Base-by-base conservation (phyloP, 2,888 invertebrate species). In the Perithous albicinctus region DNA sequence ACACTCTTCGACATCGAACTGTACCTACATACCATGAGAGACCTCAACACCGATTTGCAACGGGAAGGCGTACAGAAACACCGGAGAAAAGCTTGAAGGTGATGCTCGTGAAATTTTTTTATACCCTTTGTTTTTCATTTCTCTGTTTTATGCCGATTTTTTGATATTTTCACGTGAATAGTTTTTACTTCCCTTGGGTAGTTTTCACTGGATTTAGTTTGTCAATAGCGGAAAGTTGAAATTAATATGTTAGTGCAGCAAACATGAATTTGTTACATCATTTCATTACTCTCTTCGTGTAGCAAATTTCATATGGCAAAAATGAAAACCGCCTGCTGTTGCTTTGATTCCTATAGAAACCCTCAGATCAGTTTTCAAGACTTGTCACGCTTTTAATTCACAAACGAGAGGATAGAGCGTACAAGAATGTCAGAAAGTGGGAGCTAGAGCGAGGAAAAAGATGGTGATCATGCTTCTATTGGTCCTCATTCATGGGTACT, bases 401-500 rank as follows among this genome's bases (percentile, higher is more conserved):
- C 2, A n/a, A 1, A n/a, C 41, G n/a, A 41, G 41, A 75, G 69
- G 38, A 43, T 12, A 64, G 10, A 43, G 56, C 23, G 15, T 15
- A 26, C 18, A 6, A 48, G 54, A 35, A 10, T 20, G 59, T 0
- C 2, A 32, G 46, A n/a, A n/a, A n/a, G 12, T 61, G 20, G 32
- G 32, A 59, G 59, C 5, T 10, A 38, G 0, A 3, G 38, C 0
- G 12, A 29, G 38, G 15, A 38, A 15, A 64, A 15, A 63, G n/a
- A 64, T 6, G 18, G 41, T 54, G 51, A 75, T 67, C 86, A 88
- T 84, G 86, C 80, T 86, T 86, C 89, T 89, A 89, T 89, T 89
- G 90, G 83, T 85, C 86, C 86, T 89, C 90, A 87, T 89, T 87
- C 87, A 87, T 87, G 87, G 86, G 85, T 86, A 84, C 87, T 89